Base-by-base conservation (phyloP, 2,797 vertebrate genomes). In the Gymnoscopelus braueri region DNA sequence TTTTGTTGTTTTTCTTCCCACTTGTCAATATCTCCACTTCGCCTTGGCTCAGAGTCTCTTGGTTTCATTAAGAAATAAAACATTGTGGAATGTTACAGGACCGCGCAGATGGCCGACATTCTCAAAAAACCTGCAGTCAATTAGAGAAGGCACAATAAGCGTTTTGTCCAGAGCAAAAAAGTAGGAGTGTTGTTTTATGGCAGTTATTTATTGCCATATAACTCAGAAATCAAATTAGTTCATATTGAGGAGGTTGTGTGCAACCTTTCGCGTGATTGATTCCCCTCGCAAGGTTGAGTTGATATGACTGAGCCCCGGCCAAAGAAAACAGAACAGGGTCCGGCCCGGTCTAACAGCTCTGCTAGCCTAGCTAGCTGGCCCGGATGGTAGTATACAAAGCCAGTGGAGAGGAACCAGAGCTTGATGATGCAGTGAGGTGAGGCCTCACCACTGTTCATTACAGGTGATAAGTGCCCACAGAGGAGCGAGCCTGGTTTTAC, bases 141-240 rank as follows among this genome's bases (percentile, higher is more conserved):
- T 93, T 93, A 93, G 55, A 78, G 77, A 19, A 71, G 69, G 64
- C 78, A 93, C 92, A 92, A 90, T 88, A 78, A 86, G 6, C 35
- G 81, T 87, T 88, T 66, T 93, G 91, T 92, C 80, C 86, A 19
- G 35, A 58, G 68, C 14, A 23, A 69, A 65, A 63, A 77, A 53
- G 74, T 71, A 11, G 65, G 68, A 74, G 72, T 69, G 77, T 82
- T 77, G 77, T 80, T 92, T 94, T 92, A 93, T 83, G 85, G 85
- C 81, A 53, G 68, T 91, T 92, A 92, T 92, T 93, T 93, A 93
- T 92, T 84, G 82, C 85, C 90, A 84, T 92, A 90, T 92, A 91
- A 90, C 89, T 75, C 86, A 76, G 63, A 90, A 93, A 92, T 92
- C 88, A 89, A 92, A 94, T 92, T 85, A 94, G 88, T 88, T 92